Base-by-base conservation (phyloP, 2,113 vertebrate genomes). In the Tautogolabrus adspersus region DNA sequence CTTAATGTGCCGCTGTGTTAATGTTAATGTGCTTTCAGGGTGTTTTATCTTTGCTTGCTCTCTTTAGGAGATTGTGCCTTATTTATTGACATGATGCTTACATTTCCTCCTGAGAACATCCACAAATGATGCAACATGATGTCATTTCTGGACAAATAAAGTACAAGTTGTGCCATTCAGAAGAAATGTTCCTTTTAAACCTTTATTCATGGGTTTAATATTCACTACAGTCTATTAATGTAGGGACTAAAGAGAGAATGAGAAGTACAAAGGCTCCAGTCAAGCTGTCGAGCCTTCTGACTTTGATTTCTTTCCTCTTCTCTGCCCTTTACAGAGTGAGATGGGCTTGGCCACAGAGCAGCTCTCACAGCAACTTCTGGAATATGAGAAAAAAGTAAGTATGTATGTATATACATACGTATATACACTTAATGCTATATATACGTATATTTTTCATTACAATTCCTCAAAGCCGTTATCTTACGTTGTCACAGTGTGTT, bases 281-380 rank as follows among this genome's bases (percentile, higher is more conserved):
- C 3, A 58, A 67, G 19, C 26, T 37, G 10, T 3, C 6, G 6
- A 7, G 10, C 10, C 40, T 42, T 42, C 6, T 42, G 30, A 34
- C 22, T 62, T 15, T 55, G 5, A 23, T 61, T 18, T 6, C 8
- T 61, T 47, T 67, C 5, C 37, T 16, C 6, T 42, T 38, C 2
- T 74, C 22, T 60, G 37, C 60, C 37, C 22, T 56, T 81, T 5
- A 18, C 91, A 99, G 98, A 99, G 98, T 87, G 98, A 99, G 89
- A 98, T 99, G 97, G 96, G 96, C 79, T 90, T 99, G 92, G 98
- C 98, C 75, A 99, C 97, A 1, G 96, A 98, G 30, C 97, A 99
- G 88, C 97, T 99, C 61, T 98, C 98, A 0, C 95, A 92, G 85
- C 97, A 98, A 67, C 95, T 99, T 10, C 94, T 98, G 90, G 95